Evolutionary conservation across 37 sponge, comb jelly and placozoan species (phyloP), one percentile per base, ranked within the genome.

Genomic region (Ephydatia muelleri): DNA sequence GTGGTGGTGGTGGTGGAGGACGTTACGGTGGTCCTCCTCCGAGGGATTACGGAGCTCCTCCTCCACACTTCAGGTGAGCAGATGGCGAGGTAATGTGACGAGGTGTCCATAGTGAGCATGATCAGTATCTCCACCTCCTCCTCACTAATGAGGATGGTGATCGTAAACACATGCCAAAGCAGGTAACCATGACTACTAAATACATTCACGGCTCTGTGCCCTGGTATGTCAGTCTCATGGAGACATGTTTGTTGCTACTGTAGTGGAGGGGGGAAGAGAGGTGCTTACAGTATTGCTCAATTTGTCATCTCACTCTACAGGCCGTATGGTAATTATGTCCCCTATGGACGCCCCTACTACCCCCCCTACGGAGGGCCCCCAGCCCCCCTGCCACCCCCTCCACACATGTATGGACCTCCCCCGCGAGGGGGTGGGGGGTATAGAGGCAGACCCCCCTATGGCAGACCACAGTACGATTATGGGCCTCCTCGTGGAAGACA

Each of bases 11-110:
- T 23, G 57, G 86, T 8, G 57, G 73, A 0, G 30, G 85, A 4
- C 34, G 80, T 5, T 68, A 65, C 30, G 70, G 77, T 26, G n/a
- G n/a, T n/a, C n/a, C n/a, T n/a, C 83, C 74, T 31, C 83, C 77
- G 6, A 70, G 71, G 71, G n/a, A n/a, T n/a, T 57, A 57, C 16
- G 57, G 57, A 57, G 57, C 19, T 11, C 57, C 57, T 19, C 57
- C 66, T 21, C 32, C 34, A n/a, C 9, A 57, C 57, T 57, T 13
- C 57, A 57, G 57, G 57, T 57, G 57, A 57, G 57, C 19, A 13
- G 19, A 57, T 16, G 57, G 6, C 47, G 57, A 57, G 57, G 57
- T 57, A 21, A 57, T 57, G 57, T 57, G 57, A 57, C 16, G 16
- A 57, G 57, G 57, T 57, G 57, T 57, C 57, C 1, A 21, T 57